Base-by-base conservation (phyloP, 2,888 invertebrate species). In the Chymomyza fuscimana region DNA sequence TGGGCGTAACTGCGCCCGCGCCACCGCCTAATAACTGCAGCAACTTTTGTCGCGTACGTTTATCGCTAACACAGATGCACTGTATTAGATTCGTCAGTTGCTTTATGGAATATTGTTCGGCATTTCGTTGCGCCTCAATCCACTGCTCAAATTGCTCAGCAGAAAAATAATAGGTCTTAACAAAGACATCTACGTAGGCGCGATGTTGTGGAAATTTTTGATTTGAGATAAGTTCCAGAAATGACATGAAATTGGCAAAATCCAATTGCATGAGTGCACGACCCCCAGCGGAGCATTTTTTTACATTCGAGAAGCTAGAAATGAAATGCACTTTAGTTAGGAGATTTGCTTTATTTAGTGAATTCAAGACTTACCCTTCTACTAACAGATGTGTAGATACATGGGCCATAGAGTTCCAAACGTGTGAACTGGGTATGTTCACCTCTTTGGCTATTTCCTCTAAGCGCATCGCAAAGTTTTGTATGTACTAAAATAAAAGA, bases 261-360 rank as follows among this genome's bases (percentile, higher is more conserved):
- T 99, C 99, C 25, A 99, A 93, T 90, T 99, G 99, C 99, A 99
- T 99, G 10, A 99, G 92, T 0, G 98, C 99, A 52, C 99, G 93
- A 0, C 99, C 99, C 29, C 98, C 99, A 81, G 98, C 97, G 0
- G 98, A 96, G 92, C 99, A 99, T 90, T 97, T 98, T 74, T 96
- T 97, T 0, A 97, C 96, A 86, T 95, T 96, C 0, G 97, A 95
- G 92, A 96, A 98, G 40, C 91, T 96, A 64, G 0, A 32, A 62
- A 61, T 36, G 32, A 10, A 59, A 15, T 6, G 12, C 6, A 51
- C 3, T 22, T 19, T 9, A 69, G 58, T 58, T 51, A 25, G 25
- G 9, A 58, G 15, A 29, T 58, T 29, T 58, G 9, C 15, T 15
- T 25, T 25, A 10, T 58, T 25, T 15, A 12, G n/a, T 5, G 19